A percentile compares a stretch with the other conserved stretches of the same genome.
Conservation (phyloP, 2,888 invertebrate species). For the Macrosiphum euphorbiae region DNA sequence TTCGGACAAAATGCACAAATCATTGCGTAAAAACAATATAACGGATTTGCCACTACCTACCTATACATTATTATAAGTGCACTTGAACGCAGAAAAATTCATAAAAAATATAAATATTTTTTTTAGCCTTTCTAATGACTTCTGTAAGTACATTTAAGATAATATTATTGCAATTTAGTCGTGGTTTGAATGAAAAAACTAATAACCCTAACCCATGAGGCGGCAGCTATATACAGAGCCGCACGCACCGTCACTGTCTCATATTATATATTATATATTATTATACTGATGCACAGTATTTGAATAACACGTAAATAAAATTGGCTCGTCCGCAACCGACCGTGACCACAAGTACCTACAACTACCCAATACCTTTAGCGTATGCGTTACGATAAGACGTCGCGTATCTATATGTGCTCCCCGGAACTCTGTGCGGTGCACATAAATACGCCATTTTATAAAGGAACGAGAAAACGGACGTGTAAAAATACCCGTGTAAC, state of each 20-base stretch:
- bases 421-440: background rate
- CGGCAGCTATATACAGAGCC: background rate
- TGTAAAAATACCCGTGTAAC: background rate
- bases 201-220: background rate
- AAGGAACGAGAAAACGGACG: background rate
- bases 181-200: background rate
- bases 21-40: too few relatives aligned
- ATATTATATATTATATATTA: background rate
- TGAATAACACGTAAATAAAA: background rate
- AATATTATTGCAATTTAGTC: background rate
- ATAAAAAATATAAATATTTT: too few relatives aligned
- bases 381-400: background rate
- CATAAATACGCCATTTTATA: slow-evolving; percentile 17
- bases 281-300: background rate
- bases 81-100: too few relatives aligned
- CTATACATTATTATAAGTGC: too few relatives aligned
- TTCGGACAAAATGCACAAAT: too few relatives aligned
- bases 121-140: too few relatives aligned
- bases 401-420: background rate
- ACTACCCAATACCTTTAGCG: background rate
- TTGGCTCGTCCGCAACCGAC: background rate
- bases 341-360: background rate
- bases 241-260: background rate
- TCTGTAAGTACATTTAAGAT: too few relatives aligned
- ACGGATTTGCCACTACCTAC: too few relatives aligned